Evolutionary conservation across 2,888 invertebrate genomes (phyloP), one percentile per base, ranked within the genome.

Genomic region (Chloroclysta siterata): DNA sequence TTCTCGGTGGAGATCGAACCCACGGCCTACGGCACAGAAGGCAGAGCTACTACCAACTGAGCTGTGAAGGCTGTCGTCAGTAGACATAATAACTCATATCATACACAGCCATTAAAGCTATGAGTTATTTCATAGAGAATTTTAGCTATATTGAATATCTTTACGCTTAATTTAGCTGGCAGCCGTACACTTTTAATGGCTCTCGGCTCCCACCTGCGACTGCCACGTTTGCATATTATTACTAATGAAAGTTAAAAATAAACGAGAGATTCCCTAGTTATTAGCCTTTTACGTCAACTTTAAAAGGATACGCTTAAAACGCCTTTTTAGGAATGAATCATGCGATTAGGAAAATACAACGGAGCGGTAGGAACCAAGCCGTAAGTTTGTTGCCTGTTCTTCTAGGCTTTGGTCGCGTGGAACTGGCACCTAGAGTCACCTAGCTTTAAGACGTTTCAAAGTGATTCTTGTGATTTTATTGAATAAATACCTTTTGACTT

Each of bases 191-290:
- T 75, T 78, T 81, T 81, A 79, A 78, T 76, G 76, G 74, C 72
- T 72, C 74, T 72, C 74, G 70, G 67, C 69, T 72, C 69, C 68
- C 77, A 80, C 75, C 74, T 78, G 79, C 71, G 76, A 69, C 74
- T 73, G 73, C 73, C 76, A 73, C 81, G 72, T 79, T 77, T 78
- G 78, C 78, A 79, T 79, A 71, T 78, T 77, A 77, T 80, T 78
- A 74, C 78, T 74, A 74, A 79, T 79, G 74, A 74, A 69, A 68
- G 65, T 57, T 42, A 57, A 60, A 48, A 47, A 53, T 47, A 48
- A 15, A 39, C 10, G 28, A 41, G 41, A 56, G 7, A 55, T 47
- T 17, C 4, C 8, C 50, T n/a, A 48, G n/a, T 48, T 48, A 29
- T 29, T 29, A 29, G 29, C 33, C 36, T 10, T 8, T 11, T 39